These are phyloP conservation scores for Tenualosa ilisha DNA, from an alignment of 2,797 vertebrate genomes.

Conservation along the genomic window DNA sequence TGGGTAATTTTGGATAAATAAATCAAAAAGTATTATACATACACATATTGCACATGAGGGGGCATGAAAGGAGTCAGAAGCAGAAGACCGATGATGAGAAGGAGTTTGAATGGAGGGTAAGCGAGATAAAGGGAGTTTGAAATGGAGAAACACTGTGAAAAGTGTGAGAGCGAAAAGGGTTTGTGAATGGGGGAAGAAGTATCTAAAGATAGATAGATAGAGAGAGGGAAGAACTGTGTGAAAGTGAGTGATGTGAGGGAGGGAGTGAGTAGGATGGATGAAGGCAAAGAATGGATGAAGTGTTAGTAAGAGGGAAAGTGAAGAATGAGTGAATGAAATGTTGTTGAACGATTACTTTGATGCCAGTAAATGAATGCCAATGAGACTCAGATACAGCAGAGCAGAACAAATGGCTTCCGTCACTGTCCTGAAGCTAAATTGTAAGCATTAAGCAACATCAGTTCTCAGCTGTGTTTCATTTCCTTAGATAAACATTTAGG, in stretches of 20 bases:
- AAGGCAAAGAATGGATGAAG: not conserved
- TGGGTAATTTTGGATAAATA: no score
- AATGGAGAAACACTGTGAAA: no score
- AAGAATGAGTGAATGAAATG: not conserved
- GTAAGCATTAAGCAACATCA: not conserved
- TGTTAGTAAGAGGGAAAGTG: not conserved
- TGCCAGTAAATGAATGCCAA: not conserved
- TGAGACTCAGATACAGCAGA: not conserved
- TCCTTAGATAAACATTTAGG: not conserved
- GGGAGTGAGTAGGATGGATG: not conserved
- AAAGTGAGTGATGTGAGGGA: not conserved
- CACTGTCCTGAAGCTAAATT: not conserved
- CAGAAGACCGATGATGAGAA: no score
- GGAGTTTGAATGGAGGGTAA: no score
- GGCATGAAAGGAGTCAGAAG: no score
- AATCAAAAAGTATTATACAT: no score
- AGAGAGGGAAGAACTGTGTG: not conserved
- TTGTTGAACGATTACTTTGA: not conserved
- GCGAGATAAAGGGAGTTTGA: no score
- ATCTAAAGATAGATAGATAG: not conserved
- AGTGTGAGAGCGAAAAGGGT: conserved; percentile 52
- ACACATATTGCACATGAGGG: no score
- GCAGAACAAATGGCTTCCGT: not conserved
- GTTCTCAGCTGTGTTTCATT: not conserved
- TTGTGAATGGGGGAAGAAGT: no score